These are phyloP conservation scores for Microplitis demolitor DNA, from an alignment of 1,140 invertebrate species.

Conservation along the genomic window DNA sequence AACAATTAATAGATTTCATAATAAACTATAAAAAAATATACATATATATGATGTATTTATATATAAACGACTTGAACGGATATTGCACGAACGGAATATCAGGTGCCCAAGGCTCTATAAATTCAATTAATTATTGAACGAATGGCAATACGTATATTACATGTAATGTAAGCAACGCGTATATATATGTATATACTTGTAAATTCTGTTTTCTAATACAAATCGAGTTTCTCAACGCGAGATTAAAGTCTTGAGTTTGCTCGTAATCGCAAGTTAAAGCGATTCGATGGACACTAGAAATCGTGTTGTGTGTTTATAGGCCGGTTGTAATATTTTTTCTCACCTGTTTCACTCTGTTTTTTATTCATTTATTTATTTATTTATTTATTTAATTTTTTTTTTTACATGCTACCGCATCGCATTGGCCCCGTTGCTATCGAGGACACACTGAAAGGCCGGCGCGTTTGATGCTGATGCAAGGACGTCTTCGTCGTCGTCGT, in stretches of 20 bases:
- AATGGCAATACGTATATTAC: background rate
- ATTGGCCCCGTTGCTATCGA: slow-evolving; percentile 43
- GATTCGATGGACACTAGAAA: slow-evolving; percentile 16
- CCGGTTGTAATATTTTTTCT: slow-evolving; percentile 6
- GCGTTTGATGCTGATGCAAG: slow-evolving; percentile 32
- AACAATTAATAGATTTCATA: background rate
- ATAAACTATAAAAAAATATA: background rate
- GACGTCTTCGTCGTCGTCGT: slow-evolving; percentile 11
- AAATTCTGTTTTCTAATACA: background rate
- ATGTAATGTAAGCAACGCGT: background rate
- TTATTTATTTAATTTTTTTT: slow-evolving; percentile 18
- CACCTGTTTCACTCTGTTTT: background rate
- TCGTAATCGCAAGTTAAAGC: too few relatives aligned
- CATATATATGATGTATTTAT: background rate
- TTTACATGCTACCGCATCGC: slow-evolving; percentile 32
- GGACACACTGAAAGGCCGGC: slow-evolving; percentile 31
- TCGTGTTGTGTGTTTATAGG: background rate
- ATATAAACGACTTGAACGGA: slow-evolving; percentile 3
- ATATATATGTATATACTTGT: slow-evolving; percentile 16
- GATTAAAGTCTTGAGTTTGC: too few relatives aligned
- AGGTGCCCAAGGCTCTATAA: background rate
- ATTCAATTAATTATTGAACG: slow-evolving; percentile 47
- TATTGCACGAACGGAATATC: slow-evolving; percentile 28
- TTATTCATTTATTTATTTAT: slow-evolving; percentile 18
- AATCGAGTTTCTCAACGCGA: slow-evolving; percentile 19